These are phyloP conservation scores for Eurytoma adleriae DNA, from an alignment of 2,888 invertebrate genomes.

Conservation along the genomic window DNA sequence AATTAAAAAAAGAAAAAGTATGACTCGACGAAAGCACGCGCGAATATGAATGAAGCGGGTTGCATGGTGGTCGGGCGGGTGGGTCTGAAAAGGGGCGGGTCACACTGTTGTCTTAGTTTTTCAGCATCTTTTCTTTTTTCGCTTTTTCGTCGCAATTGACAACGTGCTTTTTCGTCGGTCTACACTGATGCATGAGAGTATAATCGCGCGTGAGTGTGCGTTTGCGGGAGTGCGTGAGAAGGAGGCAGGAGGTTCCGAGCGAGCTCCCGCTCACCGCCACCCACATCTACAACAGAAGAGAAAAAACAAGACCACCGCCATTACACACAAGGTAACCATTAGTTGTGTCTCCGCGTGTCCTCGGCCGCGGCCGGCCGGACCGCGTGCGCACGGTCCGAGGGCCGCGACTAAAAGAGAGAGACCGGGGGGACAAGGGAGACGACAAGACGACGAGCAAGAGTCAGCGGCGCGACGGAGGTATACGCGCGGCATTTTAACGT, in stretches of 20 bases:
- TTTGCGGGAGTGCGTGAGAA: constrained; percentile 38
- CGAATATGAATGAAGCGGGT: constrained; percentile 7
- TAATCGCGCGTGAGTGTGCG: constrained; percentile 25
- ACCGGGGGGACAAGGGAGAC: background rate
- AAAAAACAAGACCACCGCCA: constrained; percentile 74
- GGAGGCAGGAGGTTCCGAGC: constrained; percentile 58
- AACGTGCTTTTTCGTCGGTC: background rate
- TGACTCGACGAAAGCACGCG: background rate
- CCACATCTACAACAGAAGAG: constrained; percentile 77
- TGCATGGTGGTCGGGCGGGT: constrained; percentile 41
- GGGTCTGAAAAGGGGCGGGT: constrained; percentile 45
- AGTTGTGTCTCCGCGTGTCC: constrained; percentile 67
- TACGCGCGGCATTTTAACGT: constrained; percentile 54
- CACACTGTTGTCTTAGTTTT: background rate
- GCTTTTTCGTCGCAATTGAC: constrained; percentile 17
- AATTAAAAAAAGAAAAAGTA: background rate
- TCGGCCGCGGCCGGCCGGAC: constrained; percentile 33
- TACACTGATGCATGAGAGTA: constrained; percentile 2
- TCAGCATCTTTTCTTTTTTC: background rate
- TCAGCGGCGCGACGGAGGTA: constrained; percentile 22
- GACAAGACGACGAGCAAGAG: background rate
- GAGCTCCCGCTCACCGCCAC: constrained; percentile 77
- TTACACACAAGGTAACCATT: constrained; percentile 75
- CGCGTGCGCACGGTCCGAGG: constrained; percentile 4
- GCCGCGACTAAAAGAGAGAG: constrained; percentile 17